These are phyloP conservation scores for Phaethon lepturus DNA, from an alignment of 2,113 vertebrate species.

Conservation along the genomic window DNA sequence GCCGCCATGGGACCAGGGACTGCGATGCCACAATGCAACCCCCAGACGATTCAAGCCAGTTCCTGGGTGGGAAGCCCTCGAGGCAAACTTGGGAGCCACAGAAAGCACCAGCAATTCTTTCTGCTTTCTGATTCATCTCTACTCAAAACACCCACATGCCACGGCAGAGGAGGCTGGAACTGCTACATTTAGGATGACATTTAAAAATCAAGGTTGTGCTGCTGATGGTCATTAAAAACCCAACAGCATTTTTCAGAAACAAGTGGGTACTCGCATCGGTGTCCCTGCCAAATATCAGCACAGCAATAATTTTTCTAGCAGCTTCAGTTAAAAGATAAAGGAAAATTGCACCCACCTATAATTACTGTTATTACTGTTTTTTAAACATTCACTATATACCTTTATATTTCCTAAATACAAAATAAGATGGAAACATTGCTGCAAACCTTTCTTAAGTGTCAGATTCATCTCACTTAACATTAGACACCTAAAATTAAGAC, in stretches of 20 bases:
- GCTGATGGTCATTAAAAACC: slow-evolving; percentile 64
- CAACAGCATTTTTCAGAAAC: slow-evolving; percentile 24
- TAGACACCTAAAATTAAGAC: neutral
- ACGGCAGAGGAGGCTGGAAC: slow-evolving; percentile 26
- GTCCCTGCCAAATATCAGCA: slow-evolving; percentile 41
- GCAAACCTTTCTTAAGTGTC: neutral
- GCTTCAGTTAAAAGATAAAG: slow-evolving; percentile 12
- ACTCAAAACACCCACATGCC: slow-evolving; percentile 14
- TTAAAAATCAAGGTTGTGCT: slow-evolving; percentile 60
- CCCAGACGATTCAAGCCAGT: neutral
- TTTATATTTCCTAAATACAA: slow-evolving; percentile 8
- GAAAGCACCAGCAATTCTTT: slow-evolving; percentile 34
- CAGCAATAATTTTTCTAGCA: slow-evolving; percentile 8
- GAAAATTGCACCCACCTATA: slow-evolving; percentile 3
- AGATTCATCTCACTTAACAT: neutral
- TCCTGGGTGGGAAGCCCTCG: slow-evolving; percentile 11
- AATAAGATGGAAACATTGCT: neutral
- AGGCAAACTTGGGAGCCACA: slow-evolving; percentile 32
- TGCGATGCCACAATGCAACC: neutral
- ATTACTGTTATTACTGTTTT: slow-evolving; percentile 18
- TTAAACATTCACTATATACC: neutral
- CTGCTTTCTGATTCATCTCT: slow-evolving; percentile 62
- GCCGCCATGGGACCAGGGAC: neutral
- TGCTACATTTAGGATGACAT: slow-evolving; percentile 62
- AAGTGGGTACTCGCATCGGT: neutral